These are phyloP conservation scores for Bombus pyrosoma DNA, from an alignment of 1,140 invertebrate species.

Conservation along the genomic window DNA sequence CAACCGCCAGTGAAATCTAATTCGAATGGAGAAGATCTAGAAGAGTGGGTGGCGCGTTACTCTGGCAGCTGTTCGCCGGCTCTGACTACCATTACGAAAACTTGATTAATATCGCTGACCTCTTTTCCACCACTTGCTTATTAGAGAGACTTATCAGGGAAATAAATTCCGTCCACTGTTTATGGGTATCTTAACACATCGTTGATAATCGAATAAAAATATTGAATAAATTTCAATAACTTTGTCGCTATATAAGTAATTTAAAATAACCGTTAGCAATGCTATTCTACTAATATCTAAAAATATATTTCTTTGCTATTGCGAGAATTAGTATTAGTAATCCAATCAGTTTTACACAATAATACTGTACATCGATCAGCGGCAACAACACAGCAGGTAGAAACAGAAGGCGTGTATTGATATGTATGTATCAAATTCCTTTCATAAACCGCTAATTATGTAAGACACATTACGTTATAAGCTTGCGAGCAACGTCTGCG, in stretches of 20 bases:
- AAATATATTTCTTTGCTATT: no score
- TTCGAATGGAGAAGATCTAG: conserved; percentile 23
- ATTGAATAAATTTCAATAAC: no score
- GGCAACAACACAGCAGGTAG: background rate
- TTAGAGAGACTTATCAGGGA: background rate
- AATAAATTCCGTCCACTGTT: background rate
- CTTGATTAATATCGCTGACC: conserved; percentile 73
- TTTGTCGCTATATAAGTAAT: no score
- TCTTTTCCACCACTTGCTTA: conserved; percentile 57
- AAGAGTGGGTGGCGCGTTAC: conserved; percentile 25
- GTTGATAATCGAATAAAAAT: no score
- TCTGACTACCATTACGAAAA: conserved; percentile 67
- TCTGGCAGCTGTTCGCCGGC: conserved; percentile 49
- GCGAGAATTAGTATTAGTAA: no score
- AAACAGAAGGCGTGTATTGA: background rate
- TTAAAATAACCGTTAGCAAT: no score
- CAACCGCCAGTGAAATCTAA: conserved; percentile 24
- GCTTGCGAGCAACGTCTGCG: background rate
- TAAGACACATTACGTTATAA: background rate
- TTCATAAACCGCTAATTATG: conserved; percentile 41
- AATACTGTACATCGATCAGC: background rate
- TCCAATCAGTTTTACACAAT: background rate
- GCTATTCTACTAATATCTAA: no score
- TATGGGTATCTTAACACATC: background rate
- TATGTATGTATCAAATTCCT: background rate